Conservation (phyloP, 2,888 invertebrate species). For the Troides helena region DNA sequence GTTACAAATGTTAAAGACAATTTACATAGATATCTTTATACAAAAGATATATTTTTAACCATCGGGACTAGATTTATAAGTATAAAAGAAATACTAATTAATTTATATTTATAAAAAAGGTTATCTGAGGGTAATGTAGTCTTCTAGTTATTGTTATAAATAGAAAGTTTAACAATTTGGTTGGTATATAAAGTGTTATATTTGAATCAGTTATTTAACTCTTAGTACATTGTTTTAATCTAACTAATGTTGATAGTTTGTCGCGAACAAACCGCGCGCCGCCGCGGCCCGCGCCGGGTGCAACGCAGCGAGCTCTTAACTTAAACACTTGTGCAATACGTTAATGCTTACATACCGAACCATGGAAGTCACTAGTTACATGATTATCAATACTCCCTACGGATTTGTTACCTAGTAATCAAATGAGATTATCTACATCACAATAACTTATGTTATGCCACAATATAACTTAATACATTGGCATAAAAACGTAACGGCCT, state of each 20-base stretch:
- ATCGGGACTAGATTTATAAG: not conserved
- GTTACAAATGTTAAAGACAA: not conserved
- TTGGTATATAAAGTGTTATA: not conserved
- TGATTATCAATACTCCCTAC: not conserved
- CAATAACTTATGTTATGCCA: constrained; percentile 5
- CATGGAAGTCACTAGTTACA: not conserved
- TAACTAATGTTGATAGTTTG: not conserved
- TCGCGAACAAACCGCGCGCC: not conserved
- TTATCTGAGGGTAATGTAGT: not conserved
- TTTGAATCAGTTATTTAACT: not conserved
- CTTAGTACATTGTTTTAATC: not conserved
- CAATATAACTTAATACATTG: not conserved
- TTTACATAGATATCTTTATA: not conserved
- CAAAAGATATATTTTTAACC: not conserved
- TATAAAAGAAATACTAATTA: not conserved
- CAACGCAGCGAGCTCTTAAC: not conserved
- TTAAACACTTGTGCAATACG: not conserved
- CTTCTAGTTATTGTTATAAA: not conserved
- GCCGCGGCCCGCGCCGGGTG: not conserved
- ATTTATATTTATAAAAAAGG: not conserved
- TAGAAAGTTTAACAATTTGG: not conserved
- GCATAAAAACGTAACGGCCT: constrained; percentile 1
- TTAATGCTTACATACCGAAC: not conserved
- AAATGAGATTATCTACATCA: constrained; percentile 5
- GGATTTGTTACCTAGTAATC: not conserved